Conservation (phyloP, 2,797 vertebrate species). For the Poeciliopsis presidionis region DNA sequence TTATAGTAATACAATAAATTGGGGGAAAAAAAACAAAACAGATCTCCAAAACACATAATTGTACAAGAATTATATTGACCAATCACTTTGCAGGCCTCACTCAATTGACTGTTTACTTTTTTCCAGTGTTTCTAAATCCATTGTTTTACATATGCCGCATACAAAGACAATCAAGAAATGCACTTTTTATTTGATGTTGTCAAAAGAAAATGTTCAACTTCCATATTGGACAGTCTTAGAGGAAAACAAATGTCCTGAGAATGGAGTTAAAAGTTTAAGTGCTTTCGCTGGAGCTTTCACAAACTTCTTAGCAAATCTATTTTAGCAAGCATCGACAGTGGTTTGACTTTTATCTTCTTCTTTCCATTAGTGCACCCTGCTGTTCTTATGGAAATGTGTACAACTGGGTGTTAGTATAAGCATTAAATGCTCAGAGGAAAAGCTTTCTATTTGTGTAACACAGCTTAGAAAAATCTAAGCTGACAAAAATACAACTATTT, state of each 20-base stretch:
- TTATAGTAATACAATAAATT: background rate
- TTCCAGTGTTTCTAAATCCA: background rate
- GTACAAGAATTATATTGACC: background rate
- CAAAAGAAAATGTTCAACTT: background rate
- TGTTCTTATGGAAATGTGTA: background rate
- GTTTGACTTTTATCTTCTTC: background rate
- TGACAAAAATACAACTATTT: background rate
- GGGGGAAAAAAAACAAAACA: too few relatives aligned
- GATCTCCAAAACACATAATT: background rate
- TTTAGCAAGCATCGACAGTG: background rate
- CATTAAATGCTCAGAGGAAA: background rate
- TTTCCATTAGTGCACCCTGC: background rate
- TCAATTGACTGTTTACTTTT: background rate
- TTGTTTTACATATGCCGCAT: background rate
- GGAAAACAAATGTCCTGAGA: background rate
- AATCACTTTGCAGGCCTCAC: background rate
- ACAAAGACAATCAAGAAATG: background rate
- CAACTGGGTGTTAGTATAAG: background rate
- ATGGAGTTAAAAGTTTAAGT: background rate
- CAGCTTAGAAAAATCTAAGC: background rate
- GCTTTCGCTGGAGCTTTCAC: background rate
- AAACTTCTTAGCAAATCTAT: background rate
- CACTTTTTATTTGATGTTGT: background rate
- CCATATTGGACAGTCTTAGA: background rate
- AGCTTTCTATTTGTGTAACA: background rate